Evolutionary conservation across 2,113 vertebrate species (phyloP).

Genomic region (Noctilio leporinus): DNA sequence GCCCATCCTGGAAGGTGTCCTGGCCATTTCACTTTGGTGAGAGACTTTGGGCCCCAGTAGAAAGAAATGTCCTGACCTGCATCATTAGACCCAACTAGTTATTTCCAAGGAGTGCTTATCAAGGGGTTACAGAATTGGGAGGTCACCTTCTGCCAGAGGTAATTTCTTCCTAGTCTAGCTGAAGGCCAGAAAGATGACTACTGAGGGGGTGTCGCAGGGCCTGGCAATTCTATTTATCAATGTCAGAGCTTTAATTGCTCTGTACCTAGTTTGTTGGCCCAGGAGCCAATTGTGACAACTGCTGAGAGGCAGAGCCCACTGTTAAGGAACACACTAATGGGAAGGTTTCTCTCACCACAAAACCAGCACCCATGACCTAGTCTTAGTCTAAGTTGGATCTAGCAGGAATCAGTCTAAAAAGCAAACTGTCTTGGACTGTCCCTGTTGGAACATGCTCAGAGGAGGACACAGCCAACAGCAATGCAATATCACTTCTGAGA

Average conservation of each 20-base stretch:
- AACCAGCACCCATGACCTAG: neutral
- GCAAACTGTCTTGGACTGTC: neutral
- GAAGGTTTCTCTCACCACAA: neutral
- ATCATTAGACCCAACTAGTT: neutral
- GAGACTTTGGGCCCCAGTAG: neutral
- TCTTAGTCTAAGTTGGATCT: neutral
- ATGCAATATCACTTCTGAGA: neutral
- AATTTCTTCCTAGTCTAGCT: neutral
- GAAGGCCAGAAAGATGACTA: neutral
- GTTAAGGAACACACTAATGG: neutral
- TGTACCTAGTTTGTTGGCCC: neutral
- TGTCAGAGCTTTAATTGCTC: neutral
- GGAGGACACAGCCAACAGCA: neutral
- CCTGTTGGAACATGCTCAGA: neutral
- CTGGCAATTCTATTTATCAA: neutral
- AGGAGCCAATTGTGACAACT: neutral
- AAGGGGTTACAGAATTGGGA: neutral
- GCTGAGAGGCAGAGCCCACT: neutral
- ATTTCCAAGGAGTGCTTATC: neutral
- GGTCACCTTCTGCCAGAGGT: neutral
- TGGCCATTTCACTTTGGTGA: neutral
- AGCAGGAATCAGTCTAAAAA: neutral
- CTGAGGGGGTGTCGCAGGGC: fast-evolving
- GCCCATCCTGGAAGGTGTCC: neutral
- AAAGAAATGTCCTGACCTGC: neutral